phyloP scores from a whole-genome alignment of 2,797 vertebrate genomes.

The Channa striata region DNA sequence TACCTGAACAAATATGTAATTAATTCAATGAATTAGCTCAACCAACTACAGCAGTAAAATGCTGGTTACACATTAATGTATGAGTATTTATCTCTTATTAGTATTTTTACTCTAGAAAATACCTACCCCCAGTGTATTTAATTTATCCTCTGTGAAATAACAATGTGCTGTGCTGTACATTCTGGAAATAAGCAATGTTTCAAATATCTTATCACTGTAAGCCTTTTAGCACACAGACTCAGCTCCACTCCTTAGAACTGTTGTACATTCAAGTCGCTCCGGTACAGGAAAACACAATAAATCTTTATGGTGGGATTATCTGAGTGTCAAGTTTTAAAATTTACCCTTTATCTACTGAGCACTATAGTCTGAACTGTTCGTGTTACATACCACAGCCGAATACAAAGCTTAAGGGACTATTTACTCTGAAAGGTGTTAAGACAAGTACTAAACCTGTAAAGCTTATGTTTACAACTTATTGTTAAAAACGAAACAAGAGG shows the following conservation, averaged over 20 bases:
- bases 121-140: too few species aligned
- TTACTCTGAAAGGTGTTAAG: neutral
- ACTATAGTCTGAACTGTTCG: neutral
- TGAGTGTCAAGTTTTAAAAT: neutral
- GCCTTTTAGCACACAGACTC: neutral
- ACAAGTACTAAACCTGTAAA: too few species aligned
- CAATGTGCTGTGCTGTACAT: neutral
- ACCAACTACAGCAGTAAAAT: too few species aligned
- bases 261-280: neutral
- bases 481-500: too few species aligned
- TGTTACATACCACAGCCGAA: constrained; percentile 1
- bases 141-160: neutral
- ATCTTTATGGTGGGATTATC: neutral
- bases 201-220: neutral
- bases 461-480: too few species aligned
- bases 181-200: neutral
- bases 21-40: too few species aligned
- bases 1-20: too few species aligned
- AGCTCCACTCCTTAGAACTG: too few species aligned
- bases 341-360: neutral
- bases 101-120: too few species aligned
- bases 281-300: neutral
- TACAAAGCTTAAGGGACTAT: neutral
- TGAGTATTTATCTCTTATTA: too few species aligned
- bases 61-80: too few species aligned